phyloP scores from a whole-genome alignment of 2,888 invertebrate genomes.

The Cephus pulcher region DNA sequence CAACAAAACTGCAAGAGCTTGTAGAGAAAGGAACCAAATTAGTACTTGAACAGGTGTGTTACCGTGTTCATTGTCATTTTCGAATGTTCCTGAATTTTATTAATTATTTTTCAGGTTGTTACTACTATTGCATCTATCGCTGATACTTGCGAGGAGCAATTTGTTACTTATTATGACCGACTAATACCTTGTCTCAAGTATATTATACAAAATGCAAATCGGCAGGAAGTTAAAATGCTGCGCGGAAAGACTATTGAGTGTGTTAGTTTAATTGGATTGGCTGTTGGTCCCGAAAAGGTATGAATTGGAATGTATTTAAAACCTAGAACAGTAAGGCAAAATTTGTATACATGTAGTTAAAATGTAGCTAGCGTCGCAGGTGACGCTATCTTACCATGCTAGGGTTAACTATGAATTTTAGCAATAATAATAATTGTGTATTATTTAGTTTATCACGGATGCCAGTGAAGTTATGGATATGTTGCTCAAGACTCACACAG shows the following conservation, averaged over 20 bases:
- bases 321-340: background rate
- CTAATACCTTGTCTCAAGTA: slow-evolving; percentile 94
- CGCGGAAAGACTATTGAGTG: slow-evolving; percentile 99
- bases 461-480: slow-evolving; percentile 97
- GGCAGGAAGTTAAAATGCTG: slow-evolving; percentile 87
- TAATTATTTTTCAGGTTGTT: slow-evolving; percentile 72
- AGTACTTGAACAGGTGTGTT: slow-evolving; percentile 86
- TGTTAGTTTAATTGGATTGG: slow-evolving; percentile 95
- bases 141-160: slow-evolving; percentile 97
- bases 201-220: slow-evolving; percentile 94
- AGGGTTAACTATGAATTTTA: background rate
- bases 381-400: too few species aligned
- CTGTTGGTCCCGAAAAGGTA: slow-evolving; percentile 81
- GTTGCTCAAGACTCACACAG: slow-evolving; percentile 89
- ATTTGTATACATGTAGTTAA: background rate
- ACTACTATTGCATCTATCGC: slow-evolving; percentile 99
- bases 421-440: slow-evolving; percentile 14
- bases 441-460: slow-evolving; percentile 80
- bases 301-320: slow-evolving; percentile 8
- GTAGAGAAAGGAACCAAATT: slow-evolving; percentile 95
- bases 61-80: background rate
- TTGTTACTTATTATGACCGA: slow-evolving; percentile 93
- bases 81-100: background rate
- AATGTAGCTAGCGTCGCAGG: background rate
- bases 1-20: slow-evolving; percentile 93